Base-by-base conservation (phyloP, 2,113 vertebrate genomes). In the Epinephelus lanceolatus region DNA sequence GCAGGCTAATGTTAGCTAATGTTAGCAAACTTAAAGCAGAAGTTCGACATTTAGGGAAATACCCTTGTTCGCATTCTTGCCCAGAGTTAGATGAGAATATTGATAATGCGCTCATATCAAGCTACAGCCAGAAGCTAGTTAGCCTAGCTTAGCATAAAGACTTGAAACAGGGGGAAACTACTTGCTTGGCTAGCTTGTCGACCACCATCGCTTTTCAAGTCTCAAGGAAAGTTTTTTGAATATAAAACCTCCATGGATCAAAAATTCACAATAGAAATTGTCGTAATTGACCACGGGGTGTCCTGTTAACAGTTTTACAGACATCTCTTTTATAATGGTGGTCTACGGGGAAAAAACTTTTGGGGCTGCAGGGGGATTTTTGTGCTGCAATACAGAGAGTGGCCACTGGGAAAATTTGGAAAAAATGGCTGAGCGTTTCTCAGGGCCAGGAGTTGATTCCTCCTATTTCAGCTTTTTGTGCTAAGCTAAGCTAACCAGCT, bases 81-180 rank as follows among this genome's bases (percentile, higher is more conserved):
- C 0, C 18, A 76, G 10, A 30, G 10, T 70, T 30, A 30, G 21
- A 84, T 23, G 21, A 61, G 6, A 67, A 9, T 15, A 56, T 15
- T 23, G 30, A 30, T 30, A 37, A 37, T 7, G 33, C 6, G 33
- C 33, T 37, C 33, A 65, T 76, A 25, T 71, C 2, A 80, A 72
- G 61, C 53, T 23, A 71, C n/a, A 51, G 4, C 65, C 21, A 56
- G n/a, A 51, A 59, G 9, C 12, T 1, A 9, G 17, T 71, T 76
- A 68, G 47, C 23, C 33, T 75, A 78, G 62, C 51, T 51, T 71
- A 62, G 73, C 78, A 57, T 80, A 23, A 55, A n/a, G 40, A 49
- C 15, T 33, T n/a, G 14, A 55, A 76, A 60, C 25, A 14, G 4
- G 4, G 8, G 4, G 0, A 13, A 59, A 55, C 13, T 11, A 14